Percentiles rank a stretch among this genome's conserved stretches.
Evolutionary conservation across 2,797 vertebrate genomes (phyloP).

Genomic region (Pangasius krempfi): DNA sequence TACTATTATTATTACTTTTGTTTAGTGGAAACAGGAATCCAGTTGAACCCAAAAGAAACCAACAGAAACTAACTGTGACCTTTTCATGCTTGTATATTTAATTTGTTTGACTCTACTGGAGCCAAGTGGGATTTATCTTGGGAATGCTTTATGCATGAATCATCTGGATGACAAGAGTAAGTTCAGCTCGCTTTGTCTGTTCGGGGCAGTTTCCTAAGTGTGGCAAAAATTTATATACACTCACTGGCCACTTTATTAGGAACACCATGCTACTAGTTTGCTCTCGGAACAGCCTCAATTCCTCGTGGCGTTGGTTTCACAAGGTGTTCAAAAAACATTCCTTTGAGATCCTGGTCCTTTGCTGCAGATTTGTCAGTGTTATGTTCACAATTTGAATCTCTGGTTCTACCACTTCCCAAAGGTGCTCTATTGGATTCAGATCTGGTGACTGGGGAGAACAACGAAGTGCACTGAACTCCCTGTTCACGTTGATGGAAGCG

Average conservation of each 20-base stretch:
- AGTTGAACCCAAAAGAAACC: background rate
- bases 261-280: background rate
- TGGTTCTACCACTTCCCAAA: background rate
- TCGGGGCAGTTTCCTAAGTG: background rate
- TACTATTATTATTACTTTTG: background rate
- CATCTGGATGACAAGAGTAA: background rate
- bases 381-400: background rate
- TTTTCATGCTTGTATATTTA: background rate
- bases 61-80: background rate
- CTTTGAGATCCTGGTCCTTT: background rate
- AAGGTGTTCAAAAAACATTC: background rate
- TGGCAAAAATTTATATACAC: background rate
- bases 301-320: too few species aligned
- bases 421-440: background rate
- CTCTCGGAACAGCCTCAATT: background rate
- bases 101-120: background rate
- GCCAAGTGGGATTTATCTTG: background rate
- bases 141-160: background rate
- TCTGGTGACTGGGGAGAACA: background rate
- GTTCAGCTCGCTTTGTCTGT: background rate
- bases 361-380: background rate
- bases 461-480: background rate
- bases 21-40: background rate
- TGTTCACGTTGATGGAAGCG: background rate
- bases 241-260: constrained; percentile 3